Conservation (phyloP, 2,113 vertebrate genomes). For the human (Homo sapiens) region DNA sequence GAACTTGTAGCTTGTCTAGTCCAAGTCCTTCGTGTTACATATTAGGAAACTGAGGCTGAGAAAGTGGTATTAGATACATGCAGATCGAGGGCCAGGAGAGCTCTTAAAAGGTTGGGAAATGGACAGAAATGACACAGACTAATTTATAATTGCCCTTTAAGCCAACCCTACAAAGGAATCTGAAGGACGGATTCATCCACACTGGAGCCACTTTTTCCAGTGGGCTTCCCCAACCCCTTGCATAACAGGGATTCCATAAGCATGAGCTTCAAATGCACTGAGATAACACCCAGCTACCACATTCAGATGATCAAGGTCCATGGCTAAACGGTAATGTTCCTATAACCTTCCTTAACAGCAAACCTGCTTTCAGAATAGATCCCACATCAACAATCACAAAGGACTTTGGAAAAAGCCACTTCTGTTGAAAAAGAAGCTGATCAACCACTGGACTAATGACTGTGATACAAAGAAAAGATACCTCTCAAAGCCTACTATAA, state of each 20-base stretch:
- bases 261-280: neutral
- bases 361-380: slow-evolving; percentile 26
- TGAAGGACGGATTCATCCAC: neutral
- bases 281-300: neutral
- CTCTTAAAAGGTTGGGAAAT: neutral
- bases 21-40: slow-evolving; percentile 31
- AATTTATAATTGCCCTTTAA: slow-evolving; percentile 21
- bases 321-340: neutral
- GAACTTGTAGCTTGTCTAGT: neutral
- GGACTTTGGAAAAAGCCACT: neutral
- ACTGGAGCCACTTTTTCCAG: neutral
- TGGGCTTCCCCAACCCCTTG: neutral
- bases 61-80: neutral
- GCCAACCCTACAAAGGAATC: neutral
- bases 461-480: neutral
- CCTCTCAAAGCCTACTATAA: neutral
- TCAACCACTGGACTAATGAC: neutral
- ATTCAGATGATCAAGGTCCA: neutral
- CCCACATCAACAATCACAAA: neutral
- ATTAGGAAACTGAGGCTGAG: slow-evolving; percentile 15
- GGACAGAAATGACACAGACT: slow-evolving; percentile 11
- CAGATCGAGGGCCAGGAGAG: neutral
- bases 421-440: neutral
- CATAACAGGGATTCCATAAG: neutral
- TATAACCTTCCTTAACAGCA: neutral